phyloP scores from a whole-genome alignment of 1,140 invertebrate species.

The Drosophila rufa region DNA sequence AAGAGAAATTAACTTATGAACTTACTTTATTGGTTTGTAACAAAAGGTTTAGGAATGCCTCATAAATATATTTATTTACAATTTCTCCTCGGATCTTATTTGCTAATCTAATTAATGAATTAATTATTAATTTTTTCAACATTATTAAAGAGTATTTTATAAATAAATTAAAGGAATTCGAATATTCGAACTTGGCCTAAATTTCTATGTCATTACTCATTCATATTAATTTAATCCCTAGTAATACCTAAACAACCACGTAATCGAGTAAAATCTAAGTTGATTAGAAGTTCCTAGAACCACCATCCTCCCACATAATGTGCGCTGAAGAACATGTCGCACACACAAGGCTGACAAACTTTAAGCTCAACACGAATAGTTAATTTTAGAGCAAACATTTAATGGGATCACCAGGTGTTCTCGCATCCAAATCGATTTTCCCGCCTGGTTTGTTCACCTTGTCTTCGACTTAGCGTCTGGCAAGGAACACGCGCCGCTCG shows the following conservation, averaged over 20 bases:
- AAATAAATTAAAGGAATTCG: neutral
- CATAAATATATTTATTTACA: too few relatives aligned
- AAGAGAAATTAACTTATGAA: too few relatives aligned
- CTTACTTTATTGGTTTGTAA: too few relatives aligned
- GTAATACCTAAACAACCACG: neutral
- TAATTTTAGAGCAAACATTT: conserved; percentile 33
- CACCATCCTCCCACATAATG: neutral
- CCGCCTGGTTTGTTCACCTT: conserved; percentile 34
- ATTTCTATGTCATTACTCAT: neutral
- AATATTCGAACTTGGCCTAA: too few relatives aligned
- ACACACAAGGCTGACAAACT: neutral
- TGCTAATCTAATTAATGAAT: too few relatives aligned
- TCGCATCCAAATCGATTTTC: conserved; percentile 37
- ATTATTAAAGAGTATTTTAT: neutral
- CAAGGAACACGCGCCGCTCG: conserved; percentile 34
- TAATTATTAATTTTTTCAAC: too few relatives aligned
- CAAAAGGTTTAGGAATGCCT: too few relatives aligned
- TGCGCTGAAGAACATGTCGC: neutral
- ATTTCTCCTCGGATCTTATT: too few relatives aligned
- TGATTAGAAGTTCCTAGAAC: conserved; percentile 1
- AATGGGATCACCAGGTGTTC: conserved; percentile 16
- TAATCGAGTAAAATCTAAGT: neutral
- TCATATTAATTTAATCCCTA: neutral
- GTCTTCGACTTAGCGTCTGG: conserved; percentile 42
- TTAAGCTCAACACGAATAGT: conserved; percentile 6